These are phyloP conservation scores for Kryptolebias ocellatus DNA, from an alignment of 2,797 vertebrate species.

Conservation along the genomic window DNA sequence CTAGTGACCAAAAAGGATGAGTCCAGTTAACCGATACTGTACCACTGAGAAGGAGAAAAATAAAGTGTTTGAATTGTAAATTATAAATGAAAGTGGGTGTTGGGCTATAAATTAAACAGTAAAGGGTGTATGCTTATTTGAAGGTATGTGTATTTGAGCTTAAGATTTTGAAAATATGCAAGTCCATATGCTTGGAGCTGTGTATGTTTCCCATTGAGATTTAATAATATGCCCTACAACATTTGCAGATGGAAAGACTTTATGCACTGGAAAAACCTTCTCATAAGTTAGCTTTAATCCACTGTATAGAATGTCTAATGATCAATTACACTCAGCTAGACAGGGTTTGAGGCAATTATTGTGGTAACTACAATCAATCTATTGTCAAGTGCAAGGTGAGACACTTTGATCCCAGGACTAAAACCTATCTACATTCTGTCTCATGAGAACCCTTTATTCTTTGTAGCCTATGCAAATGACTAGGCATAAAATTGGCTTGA, in stretches of 20 bases:
- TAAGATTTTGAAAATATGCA: slow-evolving; percentile 15
- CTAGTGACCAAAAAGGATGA: slow-evolving; percentile 64
- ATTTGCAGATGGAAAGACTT: slow-evolving; percentile 59
- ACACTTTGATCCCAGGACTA: slow-evolving; percentile 66
- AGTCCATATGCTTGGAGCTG: slow-evolving; percentile 16
- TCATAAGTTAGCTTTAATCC: slow-evolving; percentile 69
- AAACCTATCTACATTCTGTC: slow-evolving; percentile 51
- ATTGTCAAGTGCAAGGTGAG: slow-evolving; percentile 64
- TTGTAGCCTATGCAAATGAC: slow-evolving; percentile 67
- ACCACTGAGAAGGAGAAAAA: slow-evolving; percentile 53
- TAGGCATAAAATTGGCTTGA: slow-evolving; percentile 67
- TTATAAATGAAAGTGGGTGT: slow-evolving; percentile 73
- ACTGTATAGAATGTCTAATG: slow-evolving; percentile 75
- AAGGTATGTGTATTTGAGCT: background rate
- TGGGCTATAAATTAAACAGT: slow-evolving; percentile 58
- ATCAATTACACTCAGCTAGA: slow-evolving; percentile 69
- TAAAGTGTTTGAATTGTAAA: slow-evolving; percentile 77
- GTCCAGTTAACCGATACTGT: slow-evolving; percentile 66
- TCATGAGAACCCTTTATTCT: slow-evolving; percentile 46
- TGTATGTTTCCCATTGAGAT: slow-evolving; percentile 27
- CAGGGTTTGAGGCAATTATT: slow-evolving; percentile 74
- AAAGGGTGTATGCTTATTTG: slow-evolving; percentile 36
- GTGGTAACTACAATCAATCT: slow-evolving; percentile 64
- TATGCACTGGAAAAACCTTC: slow-evolving; percentile 58
- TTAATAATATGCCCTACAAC: slow-evolving; percentile 36